Base-by-base conservation (phyloP, 2,888 invertebrate species). In the Cheilosia vernalis region DNA sequence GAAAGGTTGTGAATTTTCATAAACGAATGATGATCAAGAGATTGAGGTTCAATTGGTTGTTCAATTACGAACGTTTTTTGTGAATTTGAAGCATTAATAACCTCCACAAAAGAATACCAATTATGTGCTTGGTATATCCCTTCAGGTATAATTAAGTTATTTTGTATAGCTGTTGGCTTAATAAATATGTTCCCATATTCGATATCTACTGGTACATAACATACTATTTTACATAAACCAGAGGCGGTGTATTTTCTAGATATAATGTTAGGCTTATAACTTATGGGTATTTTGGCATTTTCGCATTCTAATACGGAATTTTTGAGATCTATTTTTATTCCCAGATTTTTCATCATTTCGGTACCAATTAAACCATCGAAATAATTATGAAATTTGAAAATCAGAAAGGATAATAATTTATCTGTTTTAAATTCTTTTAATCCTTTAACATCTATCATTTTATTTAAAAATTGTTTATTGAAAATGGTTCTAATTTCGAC, bases 361-460 rank as follows among this genome's bases (percentile, higher is more conserved):
- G 82, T 37, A 13, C 85, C 87, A 10, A 85, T 30, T 33, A 87
- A 42, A 5, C 78, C 82, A 70, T 87, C 87, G 40, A 87, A 86
- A 40, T 73, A 80, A 13, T 63, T 49, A 44, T 87, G 87, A 49
- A 87, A 87, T 51, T 64, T 74, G 40, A 76, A 82, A 4, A 82
- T 19, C 42, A 82, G 10, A 40, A 82, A 82, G 24, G 4, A 21
- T 2, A 66, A 13, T 51, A 5, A 15, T 17, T 60, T 49, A 2
- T 42, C 19, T 27, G 51, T 42, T 13, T 78, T 79, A 27, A 70
- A 56, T 70, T 82, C 78, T 53, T 4, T 78, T 6, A 78, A 53
- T 69, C 73, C 77, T 33, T 64, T 27, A 6, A 81, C 55, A 5
- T 17, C 49, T 15, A 53, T 51, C 4, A 81, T 17, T n/a, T 69